A percentile compares a stretch with the other conserved stretches of the same genome.
These are phyloP conservation scores for Falco concolor DNA, from an alignment of 2,797 vertebrate species.

Conservation along the genomic window DNA sequence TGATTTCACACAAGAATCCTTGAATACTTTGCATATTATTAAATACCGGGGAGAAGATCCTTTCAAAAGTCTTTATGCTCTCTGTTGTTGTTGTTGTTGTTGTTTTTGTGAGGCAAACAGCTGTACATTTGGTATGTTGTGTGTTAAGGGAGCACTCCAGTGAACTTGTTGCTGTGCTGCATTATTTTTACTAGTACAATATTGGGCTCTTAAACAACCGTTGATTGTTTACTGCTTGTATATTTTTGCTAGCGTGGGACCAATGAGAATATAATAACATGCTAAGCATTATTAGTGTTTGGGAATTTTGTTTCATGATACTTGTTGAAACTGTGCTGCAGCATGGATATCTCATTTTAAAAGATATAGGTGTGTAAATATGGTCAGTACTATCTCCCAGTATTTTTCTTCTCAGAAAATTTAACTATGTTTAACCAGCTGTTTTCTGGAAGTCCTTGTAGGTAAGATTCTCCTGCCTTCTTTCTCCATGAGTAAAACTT, in stretches of 20 bases:
- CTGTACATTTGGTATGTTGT: not conserved
- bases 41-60: not conserved
- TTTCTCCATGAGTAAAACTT: not conserved
- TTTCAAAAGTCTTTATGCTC: conserved; percentile 9
- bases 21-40: not conserved
- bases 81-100: not conserved
- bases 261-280: not conserved
- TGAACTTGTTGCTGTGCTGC: conserved; percentile 77
- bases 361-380: not conserved
- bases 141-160: conserved; percentile 46
- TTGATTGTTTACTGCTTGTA: not conserved
- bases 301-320: not conserved
- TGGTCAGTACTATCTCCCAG: not conserved
- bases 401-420: not conserved
- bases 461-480: not conserved
- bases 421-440: not conserved
- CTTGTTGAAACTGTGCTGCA: conserved; percentile 59
- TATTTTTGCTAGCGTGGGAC: not conserved
- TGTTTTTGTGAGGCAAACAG: not conserved
- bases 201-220: not conserved
- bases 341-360: not conserved
- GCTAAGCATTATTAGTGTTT: not conserved
- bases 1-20: conserved; percentile 6
- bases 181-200: conserved; percentile 44
- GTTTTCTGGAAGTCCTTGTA: not conserved